phyloP scores from a whole-genome alignment of 2,797 vertebrate species.

The Loriculus beryllinus region DNA sequence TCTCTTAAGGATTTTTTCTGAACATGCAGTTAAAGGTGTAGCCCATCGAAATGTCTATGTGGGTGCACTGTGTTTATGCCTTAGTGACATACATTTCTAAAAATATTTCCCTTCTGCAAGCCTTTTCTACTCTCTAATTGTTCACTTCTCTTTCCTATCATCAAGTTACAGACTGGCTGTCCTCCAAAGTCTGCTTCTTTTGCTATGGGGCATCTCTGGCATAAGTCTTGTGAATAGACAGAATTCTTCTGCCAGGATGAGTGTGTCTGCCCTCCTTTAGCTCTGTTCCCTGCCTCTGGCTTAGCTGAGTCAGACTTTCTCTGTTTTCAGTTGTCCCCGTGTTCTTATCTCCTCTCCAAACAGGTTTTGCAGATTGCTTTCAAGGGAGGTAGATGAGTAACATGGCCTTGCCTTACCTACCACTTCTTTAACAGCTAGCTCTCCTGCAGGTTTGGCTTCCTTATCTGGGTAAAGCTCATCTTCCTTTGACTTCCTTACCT shows the following conservation, averaged over 20 bases:
- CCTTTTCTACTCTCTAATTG: slow-evolving; percentile 19
- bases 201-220: background rate
- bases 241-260: background rate
- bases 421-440: background rate
- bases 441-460: background rate
- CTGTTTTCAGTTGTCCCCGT: background rate
- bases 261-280: background rate
- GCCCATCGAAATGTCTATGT: background rate
- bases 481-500: background rate
- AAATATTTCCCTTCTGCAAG: slow-evolving; percentile 25
- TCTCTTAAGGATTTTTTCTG: background rate
- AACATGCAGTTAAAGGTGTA: background rate
- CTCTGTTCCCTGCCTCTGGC: background rate
- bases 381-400: background rate
- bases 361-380: background rate
- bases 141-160: slow-evolving; percentile 13
- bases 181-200: slow-evolving; percentile 1
- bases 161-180: slow-evolving; percentile 17
- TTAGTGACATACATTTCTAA: background rate
- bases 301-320: background rate
- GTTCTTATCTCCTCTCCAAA: background rate
- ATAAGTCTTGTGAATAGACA: background rate
- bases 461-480: background rate
- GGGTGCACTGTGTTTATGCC: background rate
- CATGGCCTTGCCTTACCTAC: background rate